phyloP scores from a whole-genome alignment of 2,113 vertebrate genomes.

The Triplophysa siluroides region DNA sequence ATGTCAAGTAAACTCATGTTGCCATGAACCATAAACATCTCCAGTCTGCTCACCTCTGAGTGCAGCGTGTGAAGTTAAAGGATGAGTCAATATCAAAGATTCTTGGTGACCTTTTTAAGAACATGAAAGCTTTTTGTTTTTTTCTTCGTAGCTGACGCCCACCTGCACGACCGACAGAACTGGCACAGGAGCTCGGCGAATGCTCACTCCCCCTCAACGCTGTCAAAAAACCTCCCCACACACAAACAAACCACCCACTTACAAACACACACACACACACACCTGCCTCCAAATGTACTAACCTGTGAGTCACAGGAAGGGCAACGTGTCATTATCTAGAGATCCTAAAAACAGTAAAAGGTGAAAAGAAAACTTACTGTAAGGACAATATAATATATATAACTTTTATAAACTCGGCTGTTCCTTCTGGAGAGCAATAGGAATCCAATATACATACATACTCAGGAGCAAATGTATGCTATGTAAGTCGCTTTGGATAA shows the following conservation, averaged over 20 bases:
- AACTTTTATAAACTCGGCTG: too few relatives aligned
- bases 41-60: not conserved
- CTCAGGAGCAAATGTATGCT: too few relatives aligned
- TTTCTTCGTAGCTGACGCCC: constrained; percentile 15
- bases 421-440: too few relatives aligned
- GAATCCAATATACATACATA: too few relatives aligned
- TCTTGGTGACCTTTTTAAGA: not conserved
- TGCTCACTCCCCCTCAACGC: constrained; percentile 9
- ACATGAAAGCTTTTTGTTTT: constrained; percentile 30
- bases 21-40: not conserved
- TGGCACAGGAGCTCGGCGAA: not conserved
- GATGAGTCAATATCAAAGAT: constrained; percentile 16
- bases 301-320: not conserved
- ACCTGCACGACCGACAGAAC: not conserved
- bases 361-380: too few relatives aligned
- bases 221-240: not conserved
- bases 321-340: not conserved
- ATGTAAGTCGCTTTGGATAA: too few relatives aligned
- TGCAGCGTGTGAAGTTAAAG: not conserved
- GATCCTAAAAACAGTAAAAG: not conserved
- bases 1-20: not conserved
- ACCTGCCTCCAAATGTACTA: not conserved
- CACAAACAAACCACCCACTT: constrained; percentile 1
- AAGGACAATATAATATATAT: too few relatives aligned
- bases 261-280: not conserved